Base-by-base conservation (phyloP, 2,113 vertebrate species). In the Leucoraja erinaceus region DNA sequence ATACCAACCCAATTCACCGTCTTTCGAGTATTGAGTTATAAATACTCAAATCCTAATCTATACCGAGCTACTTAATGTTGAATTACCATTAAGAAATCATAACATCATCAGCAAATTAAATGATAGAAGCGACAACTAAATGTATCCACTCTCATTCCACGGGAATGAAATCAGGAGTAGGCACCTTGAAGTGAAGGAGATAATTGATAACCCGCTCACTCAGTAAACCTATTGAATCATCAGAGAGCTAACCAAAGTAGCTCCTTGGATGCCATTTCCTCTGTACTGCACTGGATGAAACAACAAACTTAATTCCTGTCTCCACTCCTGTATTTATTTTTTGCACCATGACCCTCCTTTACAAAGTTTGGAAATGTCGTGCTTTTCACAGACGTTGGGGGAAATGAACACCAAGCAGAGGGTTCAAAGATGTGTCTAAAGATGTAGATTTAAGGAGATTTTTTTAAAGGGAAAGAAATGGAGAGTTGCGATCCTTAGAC, bases 311-410 rank as follows among this genome's bases (percentile, higher is more conserved):
- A 12, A 33, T 66, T 88, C 28, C 59, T 66, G 59, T 31, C 59
- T 88, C 83, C 61, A 77, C 5, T 8, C 47, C 56, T 59, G 25
- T 63, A n/a, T 88, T 12, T 31, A n/a, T 7, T 63, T 88, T 88
- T 88, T 88, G 25, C 59, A n/a, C 83, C 3, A 59, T 0, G 56
- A 28, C 59, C 28, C 12, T 88, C 59, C 28, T 31, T 28, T 5
- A 63, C 28, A 63, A 61, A 2, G 31, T 86, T 12, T 56, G 78
- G 38, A 18, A 72, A 20, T 72, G 18, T 22, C 7, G 59, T 88
- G 12, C 12, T 31, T 14, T 88, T 14, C 14, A 6, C 4, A 59
- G 93, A 93, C 93, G 77, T 70, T 90, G 90, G 93, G 92, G 93
- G 92, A 93, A 79, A 18, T 93, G 76, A 66, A 83, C 66, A 38